Evolutionary conservation across 2,797 vertebrate species (phyloP).

Genomic region (Mus caroli): DNA sequence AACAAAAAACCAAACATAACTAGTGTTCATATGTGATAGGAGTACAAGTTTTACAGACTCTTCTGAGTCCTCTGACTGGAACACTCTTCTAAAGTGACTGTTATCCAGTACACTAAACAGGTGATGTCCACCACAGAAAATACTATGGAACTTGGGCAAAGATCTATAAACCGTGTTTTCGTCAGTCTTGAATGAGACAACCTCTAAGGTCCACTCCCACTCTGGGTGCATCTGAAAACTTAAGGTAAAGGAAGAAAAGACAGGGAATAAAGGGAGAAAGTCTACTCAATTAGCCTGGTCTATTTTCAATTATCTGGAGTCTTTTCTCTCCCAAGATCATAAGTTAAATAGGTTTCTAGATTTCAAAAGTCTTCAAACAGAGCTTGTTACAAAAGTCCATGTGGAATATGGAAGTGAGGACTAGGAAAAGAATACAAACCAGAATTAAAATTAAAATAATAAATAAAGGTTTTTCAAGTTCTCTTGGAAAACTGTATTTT

Average conservation of each 20-base stretch:
- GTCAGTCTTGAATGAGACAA: neutral
- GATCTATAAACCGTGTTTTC: neutral
- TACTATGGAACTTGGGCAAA: neutral
- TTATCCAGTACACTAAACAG: neutral
- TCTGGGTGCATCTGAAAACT: neutral
- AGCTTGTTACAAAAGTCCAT: conserved; percentile 44
- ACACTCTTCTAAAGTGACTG: conserved; percentile 1
- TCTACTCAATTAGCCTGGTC: neutral
- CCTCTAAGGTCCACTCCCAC: conserved; percentile 3
- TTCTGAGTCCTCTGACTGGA: conserved; percentile 9
- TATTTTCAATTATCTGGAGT: conserved; percentile 11
- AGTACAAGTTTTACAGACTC: neutral
- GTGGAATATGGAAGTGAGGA: neutral
- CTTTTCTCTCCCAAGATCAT: neutral
- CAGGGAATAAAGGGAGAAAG: neutral
- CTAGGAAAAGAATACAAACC: conserved; percentile 23
- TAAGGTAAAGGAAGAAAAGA: neutral
- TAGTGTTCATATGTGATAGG: neutral
- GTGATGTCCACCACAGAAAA: neutral
- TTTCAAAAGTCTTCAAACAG: conserved; percentile 62
- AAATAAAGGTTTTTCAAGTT: conserved; percentile 37
- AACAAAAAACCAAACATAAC: neutral
- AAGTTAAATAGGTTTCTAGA: conserved; percentile 39
- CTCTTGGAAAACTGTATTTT: conserved; percentile 44
- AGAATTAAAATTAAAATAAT: conserved; percentile 13